Conservation (phyloP, 1,140 invertebrate genomes). For the Caenorhabditis remanei region DNA sequence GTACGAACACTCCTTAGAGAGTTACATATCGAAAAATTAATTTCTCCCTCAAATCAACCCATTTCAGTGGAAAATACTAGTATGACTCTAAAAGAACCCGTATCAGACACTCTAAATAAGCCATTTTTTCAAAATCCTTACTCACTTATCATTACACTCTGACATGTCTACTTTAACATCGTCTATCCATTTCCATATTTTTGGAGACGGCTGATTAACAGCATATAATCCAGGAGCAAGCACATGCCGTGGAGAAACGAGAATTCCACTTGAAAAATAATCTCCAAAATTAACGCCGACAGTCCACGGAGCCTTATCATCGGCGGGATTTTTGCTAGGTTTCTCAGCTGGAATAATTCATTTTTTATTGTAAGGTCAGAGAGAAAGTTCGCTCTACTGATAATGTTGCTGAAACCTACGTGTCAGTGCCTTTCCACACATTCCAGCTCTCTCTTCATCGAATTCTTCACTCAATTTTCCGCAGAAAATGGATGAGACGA, state of each 20-base stretch:
- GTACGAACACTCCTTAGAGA: no score
- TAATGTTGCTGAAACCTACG: no score
- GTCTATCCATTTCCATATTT: background rate
- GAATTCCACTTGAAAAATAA: background rate
- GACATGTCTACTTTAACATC: background rate
- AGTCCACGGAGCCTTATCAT: background rate
- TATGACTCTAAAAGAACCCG: no score
- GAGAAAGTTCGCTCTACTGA: no score
- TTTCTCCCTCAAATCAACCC: no score
- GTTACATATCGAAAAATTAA: no score
- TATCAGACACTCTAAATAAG: no score
- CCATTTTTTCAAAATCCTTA: background rate
- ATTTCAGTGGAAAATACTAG: no score
- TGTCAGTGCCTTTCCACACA: background rate
- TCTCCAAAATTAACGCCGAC: background rate
- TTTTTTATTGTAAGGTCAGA: no score
- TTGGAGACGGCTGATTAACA: background rate
- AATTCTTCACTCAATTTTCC: slow-evolving; percentile 13
- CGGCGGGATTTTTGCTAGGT: background rate
- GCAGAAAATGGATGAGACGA: background rate
- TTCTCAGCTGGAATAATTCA: slow-evolving; percentile 2
- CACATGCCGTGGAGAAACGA: background rate
- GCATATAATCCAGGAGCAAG: background rate
- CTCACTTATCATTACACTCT: background rate
- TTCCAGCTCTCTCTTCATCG: slow-evolving; percentile 9